phyloP scores from a whole-genome alignment of 2,113 vertebrate species.

The Etia nguti region DNA sequence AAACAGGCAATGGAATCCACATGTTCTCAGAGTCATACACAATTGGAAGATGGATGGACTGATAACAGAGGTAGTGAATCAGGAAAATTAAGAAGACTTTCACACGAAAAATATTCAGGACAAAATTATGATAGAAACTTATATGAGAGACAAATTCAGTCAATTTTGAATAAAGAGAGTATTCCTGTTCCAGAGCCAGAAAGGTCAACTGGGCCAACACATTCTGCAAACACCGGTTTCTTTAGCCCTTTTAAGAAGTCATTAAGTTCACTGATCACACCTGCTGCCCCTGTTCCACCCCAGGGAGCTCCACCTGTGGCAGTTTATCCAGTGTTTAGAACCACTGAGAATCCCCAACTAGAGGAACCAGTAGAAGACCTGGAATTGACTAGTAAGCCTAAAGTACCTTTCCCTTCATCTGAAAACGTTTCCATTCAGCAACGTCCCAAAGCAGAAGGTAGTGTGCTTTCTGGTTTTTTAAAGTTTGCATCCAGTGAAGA shows the following conservation, averaged over 20 bases:
- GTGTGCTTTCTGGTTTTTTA: conserved; percentile 60
- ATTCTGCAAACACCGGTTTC: conserved; percentile 63
- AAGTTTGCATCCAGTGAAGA: conserved; percentile 69
- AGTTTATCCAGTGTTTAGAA: conserved; percentile 68
- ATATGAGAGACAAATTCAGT: neutral
- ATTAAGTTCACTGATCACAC: conserved; percentile 79
- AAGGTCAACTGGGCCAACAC: neutral
- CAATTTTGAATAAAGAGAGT: neutral
- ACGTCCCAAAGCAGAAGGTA: conserved; percentile 41
- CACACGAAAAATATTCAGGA: conserved; percentile 1
- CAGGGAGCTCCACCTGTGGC: conserved; percentile 46
- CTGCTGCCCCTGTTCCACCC: conserved; percentile 58
- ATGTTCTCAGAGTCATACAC: neutral
- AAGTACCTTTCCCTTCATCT: conserved; percentile 70
- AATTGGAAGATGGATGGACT: neutral
- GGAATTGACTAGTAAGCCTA: conserved; percentile 67
- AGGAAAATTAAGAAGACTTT: neutral
- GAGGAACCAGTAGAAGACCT: conserved; percentile 49
- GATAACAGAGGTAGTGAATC: neutral
- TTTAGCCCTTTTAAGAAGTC: conserved; percentile 87
- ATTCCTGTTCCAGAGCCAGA: neutral
- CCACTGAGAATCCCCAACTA: conserved; percentile 64
- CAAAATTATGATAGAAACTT: conserved; percentile 6
- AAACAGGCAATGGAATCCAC: neutral
- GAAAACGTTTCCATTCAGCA: conserved; percentile 55